Evolutionary conservation across 2,888 invertebrate species (phyloP), one percentile per base, ranked within the genome.

Genomic region (Meiosimyza platycephala): DNA sequence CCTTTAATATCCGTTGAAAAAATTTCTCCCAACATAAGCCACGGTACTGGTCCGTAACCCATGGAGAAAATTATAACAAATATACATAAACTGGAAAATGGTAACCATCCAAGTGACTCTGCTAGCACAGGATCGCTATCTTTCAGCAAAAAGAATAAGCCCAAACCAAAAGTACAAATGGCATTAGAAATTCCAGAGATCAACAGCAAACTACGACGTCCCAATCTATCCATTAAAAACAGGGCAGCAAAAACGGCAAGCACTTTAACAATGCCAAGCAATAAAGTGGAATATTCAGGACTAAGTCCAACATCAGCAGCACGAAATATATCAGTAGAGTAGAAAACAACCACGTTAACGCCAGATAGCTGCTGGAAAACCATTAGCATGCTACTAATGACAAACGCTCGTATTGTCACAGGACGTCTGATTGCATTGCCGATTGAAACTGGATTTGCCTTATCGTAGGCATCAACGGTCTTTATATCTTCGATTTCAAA

Each of bases 311-410:
- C 86, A 0, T 85, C 78, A 16, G 87, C 87, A 73, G 77, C 84
- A 83, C 85, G 60, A 9, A 97, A 96, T 74, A 97, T 97, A 3
- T 89, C 85, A 0, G 90, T 90, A 0, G 93, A 90, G 81, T 94
- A 95, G 85, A 95, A 94, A 76, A 95, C 93, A 7, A 95, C 93
- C 0, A 94, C 94, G 80, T 95, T 95, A 67, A 95, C 91, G 54
- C 95, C 95, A 75, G 93, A 92, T 71, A 96, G 88, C 85, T 97
- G 97, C 84, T 97, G 97, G 88, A 96, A 94, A 80, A 95, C 88
- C 96, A 97, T 96, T 9, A 97, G 89, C 4, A 93, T 91, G 82
- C 93, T 92, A 76, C 92, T 92, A 73, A 95, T 93, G 15, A 92
- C 73, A 4, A 94, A 86, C 0, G 93, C 94, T 82, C 91, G 93